Evolutionary conservation across 2,888 invertebrate species (phyloP).

Genomic region (Nasonia oneida): DNA sequence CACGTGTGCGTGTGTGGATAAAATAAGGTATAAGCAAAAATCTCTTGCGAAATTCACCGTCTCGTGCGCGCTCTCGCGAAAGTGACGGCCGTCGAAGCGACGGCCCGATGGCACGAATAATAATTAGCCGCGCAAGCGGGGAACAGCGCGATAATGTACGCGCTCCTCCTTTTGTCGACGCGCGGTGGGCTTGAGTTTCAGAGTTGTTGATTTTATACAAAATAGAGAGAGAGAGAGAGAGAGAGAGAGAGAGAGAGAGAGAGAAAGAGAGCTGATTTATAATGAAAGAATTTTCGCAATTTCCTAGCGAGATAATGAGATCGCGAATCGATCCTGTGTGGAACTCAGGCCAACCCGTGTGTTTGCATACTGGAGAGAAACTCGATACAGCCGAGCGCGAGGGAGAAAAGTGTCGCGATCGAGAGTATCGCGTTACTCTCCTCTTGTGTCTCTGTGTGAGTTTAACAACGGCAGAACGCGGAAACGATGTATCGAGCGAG

Average conservation of each 20-base stretch:
- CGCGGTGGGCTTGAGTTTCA: constrained; percentile 29
- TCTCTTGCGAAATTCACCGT: constrained; percentile 40
- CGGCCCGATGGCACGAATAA: constrained; percentile 51
- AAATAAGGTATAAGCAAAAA: not conserved
- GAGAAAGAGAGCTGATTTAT: not conserved
- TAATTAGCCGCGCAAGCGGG: constrained; percentile 23
- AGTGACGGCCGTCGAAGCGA: constrained; percentile 49
- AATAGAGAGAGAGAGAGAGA: no score
- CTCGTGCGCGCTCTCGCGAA: constrained; percentile 46
- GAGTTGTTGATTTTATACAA: not conserved
- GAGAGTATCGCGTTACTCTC: not conserved
- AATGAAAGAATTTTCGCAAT: constrained; percentile 44
- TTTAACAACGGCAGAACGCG: constrained; percentile 12
- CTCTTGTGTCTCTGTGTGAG: not conserved
- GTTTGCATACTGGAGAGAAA: not conserved
- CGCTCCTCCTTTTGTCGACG: not conserved
- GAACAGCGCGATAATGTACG: not conserved
- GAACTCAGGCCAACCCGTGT: not conserved
- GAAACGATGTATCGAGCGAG: constrained; percentile 14
- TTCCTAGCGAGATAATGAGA: constrained; percentile 19
- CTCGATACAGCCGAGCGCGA: not conserved
- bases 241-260: no score
- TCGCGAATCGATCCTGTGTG: not conserved
- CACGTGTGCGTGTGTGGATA: not conserved
- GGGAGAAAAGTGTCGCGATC: constrained; percentile 19